phyloP scores from a whole-genome alignment of 2,888 invertebrate species.

The Pachydiplax longipennis region DNA sequence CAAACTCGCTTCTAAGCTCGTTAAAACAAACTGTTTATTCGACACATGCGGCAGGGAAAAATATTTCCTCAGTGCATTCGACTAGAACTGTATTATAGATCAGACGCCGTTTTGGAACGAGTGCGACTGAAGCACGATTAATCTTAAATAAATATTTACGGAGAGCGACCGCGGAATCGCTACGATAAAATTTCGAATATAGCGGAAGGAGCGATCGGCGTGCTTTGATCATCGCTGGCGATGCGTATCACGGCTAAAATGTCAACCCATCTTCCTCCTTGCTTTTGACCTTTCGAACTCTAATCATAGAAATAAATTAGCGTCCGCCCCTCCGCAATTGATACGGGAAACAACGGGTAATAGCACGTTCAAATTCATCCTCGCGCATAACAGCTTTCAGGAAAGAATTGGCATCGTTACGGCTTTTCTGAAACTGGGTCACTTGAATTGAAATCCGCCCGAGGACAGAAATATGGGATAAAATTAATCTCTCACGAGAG shows the following conservation, averaged over 20 bases:
- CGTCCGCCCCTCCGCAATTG: neutral
- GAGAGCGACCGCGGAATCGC: no score
- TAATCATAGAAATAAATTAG: neutral
- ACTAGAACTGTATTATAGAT: no score
- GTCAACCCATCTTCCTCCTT: neutral
- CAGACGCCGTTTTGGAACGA: no score
- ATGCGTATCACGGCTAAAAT: neutral
- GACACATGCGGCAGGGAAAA: no score
- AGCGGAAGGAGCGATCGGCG: no score
- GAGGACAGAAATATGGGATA: neutral
- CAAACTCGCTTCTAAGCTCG: no score
- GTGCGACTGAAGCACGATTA: no score
- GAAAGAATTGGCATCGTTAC: neutral
- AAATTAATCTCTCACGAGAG: neutral
- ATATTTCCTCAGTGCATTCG: no score
- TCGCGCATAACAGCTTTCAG: neutral
- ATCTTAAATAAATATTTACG: no score
- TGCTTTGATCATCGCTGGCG: neutral
- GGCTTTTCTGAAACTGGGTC: neutral
- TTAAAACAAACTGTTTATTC: no score
- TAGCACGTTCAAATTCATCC: neutral
- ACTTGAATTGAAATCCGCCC: neutral
- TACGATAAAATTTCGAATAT: no score
- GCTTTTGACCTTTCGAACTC: neutral
- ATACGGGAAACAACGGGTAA: neutral